These are phyloP conservation scores for Numenius arquata DNA, from an alignment of 2,113 vertebrate species.

Conservation along the genomic window DNA sequence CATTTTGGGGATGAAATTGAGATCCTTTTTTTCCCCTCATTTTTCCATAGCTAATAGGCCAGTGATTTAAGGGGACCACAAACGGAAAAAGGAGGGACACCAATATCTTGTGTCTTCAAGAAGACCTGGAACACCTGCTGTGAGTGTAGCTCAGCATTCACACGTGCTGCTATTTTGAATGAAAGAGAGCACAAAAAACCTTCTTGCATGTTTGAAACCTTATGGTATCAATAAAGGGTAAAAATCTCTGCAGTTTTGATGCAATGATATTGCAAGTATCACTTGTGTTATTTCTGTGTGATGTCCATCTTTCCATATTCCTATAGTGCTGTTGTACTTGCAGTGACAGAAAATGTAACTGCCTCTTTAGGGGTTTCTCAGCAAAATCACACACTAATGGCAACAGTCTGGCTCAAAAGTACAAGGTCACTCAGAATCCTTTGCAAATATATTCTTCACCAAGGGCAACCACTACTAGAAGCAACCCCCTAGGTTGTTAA, in stretches of 20 bases:
- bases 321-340: not conserved
- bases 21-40: not conserved
- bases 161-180: not conserved
- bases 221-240: not conserved
- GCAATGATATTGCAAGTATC: not conserved
- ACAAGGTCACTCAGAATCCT: conserved; percentile 20
- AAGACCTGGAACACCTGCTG: not conserved
- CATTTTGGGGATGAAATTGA: not conserved
- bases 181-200: not conserved
- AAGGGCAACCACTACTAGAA: not conserved
- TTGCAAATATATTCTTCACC: conserved; percentile 5
- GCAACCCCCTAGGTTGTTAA: not conserved
- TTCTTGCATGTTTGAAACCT: not conserved
- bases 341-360: not conserved
- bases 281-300: not conserved
- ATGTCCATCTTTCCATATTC: not conserved
- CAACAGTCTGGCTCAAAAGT: not conserved
- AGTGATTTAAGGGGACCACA: not conserved
- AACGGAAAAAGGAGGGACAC: not conserved
- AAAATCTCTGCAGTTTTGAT: not conserved
- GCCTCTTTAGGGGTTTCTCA: not conserved
- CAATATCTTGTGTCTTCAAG: not conserved
- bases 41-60: not conserved
- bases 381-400: not conserved
- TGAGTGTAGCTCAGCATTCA: not conserved